Conservation (phyloP, 1,140 invertebrate species). For the Maconellicoccus hirsutus region DNA sequence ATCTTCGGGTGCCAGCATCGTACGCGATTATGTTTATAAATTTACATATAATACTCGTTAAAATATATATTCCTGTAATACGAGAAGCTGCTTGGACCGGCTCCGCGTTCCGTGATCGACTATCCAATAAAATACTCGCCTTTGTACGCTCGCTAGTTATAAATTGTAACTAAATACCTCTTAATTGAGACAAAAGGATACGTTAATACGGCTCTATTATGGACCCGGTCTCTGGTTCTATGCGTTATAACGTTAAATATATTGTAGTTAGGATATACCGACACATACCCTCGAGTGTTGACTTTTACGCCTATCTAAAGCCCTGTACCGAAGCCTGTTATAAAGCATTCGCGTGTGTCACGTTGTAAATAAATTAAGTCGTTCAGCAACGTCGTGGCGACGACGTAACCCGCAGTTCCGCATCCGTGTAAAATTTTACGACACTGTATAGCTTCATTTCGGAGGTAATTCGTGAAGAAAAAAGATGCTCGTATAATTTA, state of each 20-base stretch:
- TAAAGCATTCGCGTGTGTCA: not conserved
- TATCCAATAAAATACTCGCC: no score
- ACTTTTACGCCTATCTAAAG: not conserved
- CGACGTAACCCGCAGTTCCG: not conserved
- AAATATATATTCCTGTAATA: not conserved
- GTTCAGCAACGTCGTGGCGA: not conserved
- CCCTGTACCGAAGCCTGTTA: no score
- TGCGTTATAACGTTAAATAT: no score
- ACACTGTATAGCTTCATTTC: not conserved
- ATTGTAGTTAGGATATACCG: no score
- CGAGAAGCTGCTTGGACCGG: not conserved
- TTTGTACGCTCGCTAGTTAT: not conserved
- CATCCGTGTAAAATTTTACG: not conserved
- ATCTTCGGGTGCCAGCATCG: no score
- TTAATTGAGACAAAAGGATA: constrained; percentile 9
- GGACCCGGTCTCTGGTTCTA: not conserved
- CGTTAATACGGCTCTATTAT: constrained; percentile 1
- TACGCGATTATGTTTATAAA: not conserved
- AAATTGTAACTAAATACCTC: constrained; percentile 9
- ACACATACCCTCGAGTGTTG: not conserved
- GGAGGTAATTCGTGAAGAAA: no score
- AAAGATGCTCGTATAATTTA: no score
- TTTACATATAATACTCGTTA: constrained; percentile 4
- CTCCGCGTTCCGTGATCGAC: no score
- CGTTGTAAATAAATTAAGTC: constrained; percentile 4